Base-by-base conservation (phyloP, 2,113 vertebrate genomes). In the Ammodramus savannarum region DNA sequence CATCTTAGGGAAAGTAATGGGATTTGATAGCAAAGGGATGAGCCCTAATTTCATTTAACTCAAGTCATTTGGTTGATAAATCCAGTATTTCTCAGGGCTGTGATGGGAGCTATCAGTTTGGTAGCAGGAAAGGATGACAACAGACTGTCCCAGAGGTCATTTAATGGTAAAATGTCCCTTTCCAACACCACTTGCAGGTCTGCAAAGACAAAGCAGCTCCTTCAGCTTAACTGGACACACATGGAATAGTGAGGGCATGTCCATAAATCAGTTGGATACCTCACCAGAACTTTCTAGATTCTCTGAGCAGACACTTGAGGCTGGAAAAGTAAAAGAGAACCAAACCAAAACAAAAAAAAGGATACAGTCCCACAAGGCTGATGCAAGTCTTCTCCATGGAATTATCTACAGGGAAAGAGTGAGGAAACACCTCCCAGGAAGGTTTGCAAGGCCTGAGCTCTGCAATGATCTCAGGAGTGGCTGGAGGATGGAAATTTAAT, bases 1-100 rank as follows among this genome's bases (percentile, higher is more conserved):
- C 95, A 84, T 71, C 75, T 96, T 96, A 97, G 91, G 76, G 80
- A 46, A 95, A 93, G 84, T 95, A 94, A 95, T 91, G 87, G 81
- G 95, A 95, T 95, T 97, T 93, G 44, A 79, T 46, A 92, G 85
- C 80, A 91, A 89, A 95, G 81, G 84, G 89, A 97, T 96, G 59
- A 95, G 69, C 91, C 66, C 58, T 82, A 85, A 92, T 93, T 95
- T 92, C 81, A 85, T 92, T 94, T 85, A 89, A 93, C 74, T 72
- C 61, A 46, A 92, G 86, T 59, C 13, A 74, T 84, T 82, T 46
- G 79, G 51, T 39, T 82, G 85, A 89, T 78, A 87, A 96, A 93
- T 68, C 77, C 10, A 1, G 63, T 92, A 73, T 84, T 92, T 71
- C 86, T 59, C 65, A 34, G 51, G 51, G 43, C 34, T 67, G 23